phyloP scores from a whole-genome alignment of 2,113 vertebrate species.

The Zapornia atra region DNA sequence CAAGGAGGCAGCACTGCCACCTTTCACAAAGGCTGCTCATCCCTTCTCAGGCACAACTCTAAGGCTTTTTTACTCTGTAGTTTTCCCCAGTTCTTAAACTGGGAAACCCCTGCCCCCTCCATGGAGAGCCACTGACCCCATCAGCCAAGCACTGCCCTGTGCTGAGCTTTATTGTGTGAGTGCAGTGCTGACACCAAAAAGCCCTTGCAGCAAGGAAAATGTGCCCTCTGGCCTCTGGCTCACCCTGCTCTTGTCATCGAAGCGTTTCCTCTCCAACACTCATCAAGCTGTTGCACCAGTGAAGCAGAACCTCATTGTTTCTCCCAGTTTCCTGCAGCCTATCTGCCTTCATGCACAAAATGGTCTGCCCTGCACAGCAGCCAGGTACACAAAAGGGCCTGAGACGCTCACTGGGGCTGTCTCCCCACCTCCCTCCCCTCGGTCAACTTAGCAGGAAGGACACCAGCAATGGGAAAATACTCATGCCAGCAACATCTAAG shows the following conservation, averaged over 20 bases:
- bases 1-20: not conserved
- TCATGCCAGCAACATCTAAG: not conserved
- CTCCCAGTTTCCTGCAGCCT: not conserved
- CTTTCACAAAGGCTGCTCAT: not conserved
- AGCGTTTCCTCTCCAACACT: not conserved
- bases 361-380: accelerated
- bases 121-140: not conserved
- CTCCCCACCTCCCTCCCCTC: not conserved
- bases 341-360: not conserved
- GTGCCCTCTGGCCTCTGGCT: not conserved
- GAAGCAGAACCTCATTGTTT: conserved; percentile 2
- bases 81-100: not conserved
- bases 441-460: not conserved
- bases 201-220: not conserved
- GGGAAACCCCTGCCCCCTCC: not conserved
- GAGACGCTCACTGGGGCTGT: accelerated
- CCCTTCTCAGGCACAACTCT: not conserved
- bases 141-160: not conserved
- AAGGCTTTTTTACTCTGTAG: not conserved
- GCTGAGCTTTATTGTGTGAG: not conserved
- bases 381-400: not conserved
- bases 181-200: not conserved
- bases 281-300: not conserved
- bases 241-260: not conserved
- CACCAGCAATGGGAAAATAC: accelerated